A percentile compares a stretch with the other conserved stretches of the same genome.
Evolutionary conservation across 64 coral and sea anemone genomes (phyloP).

Genomic region (Montipora efflorescens): DNA sequence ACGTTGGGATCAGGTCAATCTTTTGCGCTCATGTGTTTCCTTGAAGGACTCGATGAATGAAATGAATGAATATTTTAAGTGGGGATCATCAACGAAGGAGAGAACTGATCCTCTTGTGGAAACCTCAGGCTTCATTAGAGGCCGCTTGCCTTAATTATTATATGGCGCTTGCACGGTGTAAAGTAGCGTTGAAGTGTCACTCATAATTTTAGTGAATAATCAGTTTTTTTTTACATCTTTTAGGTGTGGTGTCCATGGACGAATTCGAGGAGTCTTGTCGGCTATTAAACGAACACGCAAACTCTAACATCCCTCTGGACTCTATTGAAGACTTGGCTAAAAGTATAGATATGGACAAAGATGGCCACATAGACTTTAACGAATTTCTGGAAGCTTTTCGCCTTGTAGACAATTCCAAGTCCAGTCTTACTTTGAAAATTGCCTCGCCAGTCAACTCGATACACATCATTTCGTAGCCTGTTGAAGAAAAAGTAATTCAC

Average conservation of each 20-base stretch:
- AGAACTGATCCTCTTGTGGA: no score
- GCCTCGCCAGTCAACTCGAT: constrained; percentile 74
- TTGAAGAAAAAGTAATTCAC: no score
- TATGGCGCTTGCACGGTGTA: no score
- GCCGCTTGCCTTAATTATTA: no score
- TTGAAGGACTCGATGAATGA: no score
- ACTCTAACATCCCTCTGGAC: constrained; percentile 85
- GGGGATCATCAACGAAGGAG: no score
- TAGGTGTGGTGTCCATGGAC: constrained; percentile 89
- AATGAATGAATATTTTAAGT: no score
- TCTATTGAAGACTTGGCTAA: constrained; percentile 87
- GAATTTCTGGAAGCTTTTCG: constrained; percentile 98
- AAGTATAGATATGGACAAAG: constrained; percentile 96
- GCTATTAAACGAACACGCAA: constrained; percentile 94
- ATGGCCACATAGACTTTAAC: constrained; percentile 97
- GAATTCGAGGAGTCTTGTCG: constrained; percentile 91
- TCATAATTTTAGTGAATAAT: no score
- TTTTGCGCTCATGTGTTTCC: no score
- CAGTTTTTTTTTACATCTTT: neutral
- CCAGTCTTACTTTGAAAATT: constrained; percentile 14
- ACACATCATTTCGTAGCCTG: constrained; percentile 70
- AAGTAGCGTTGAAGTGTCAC: no score
- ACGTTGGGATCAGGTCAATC: no score
- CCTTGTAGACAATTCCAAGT: constrained; percentile 74
- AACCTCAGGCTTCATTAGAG: no score